Evolutionary conservation across 2,113 vertebrate species (phyloP), one percentile per base, ranked within the genome.

Genomic region (Monopterus albus): DNA sequence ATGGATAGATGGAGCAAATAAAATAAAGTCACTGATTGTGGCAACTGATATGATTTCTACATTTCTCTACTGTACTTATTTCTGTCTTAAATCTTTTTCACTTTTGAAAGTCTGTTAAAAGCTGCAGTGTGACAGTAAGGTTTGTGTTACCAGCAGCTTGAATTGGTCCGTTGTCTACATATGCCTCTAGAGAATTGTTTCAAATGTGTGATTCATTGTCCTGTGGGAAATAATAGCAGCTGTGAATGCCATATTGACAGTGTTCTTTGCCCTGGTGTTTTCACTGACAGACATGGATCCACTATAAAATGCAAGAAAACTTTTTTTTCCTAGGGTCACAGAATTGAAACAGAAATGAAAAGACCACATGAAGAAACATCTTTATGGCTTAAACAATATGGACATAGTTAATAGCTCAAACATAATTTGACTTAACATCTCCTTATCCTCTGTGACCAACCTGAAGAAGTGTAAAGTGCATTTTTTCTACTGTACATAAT

Each of bases 151-250:
- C 59, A 70, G 83, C 72, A 58, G 40, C 60, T 79, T 57, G 70
- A 72, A 82, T 75, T 18, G 26, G 43, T 56, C 63, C 28, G 49
- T 75, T 69, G 72, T 76, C 56, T 80, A 70, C 71, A 88, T 58
- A 43, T 21, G 35, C 72, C 85, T 67, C 75, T 1, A 6, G 84
- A 77, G 77, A 55, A 75, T 65, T 42, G 49, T 83, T 85, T 85
- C 57, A 72, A 88, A 88, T 72, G 67, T 77, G 69, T 72, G 83
- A 75, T 71, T 79, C 39, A 36, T 31, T 14, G 70, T 77, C 83
- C 79, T 46, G 62, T 31, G 82, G 81, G 84, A 90, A 89, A 92
- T 88, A 88, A 89, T 79, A 87, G 75, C 67, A 69, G 72, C 64
- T 65, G 78, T 65, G 60, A 78, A 84, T 66, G 70, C 39, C 60